phyloP scores from a whole-genome alignment of 53 echinoderm and acorn worm genomes.

The Arbacia lixula region DNA sequence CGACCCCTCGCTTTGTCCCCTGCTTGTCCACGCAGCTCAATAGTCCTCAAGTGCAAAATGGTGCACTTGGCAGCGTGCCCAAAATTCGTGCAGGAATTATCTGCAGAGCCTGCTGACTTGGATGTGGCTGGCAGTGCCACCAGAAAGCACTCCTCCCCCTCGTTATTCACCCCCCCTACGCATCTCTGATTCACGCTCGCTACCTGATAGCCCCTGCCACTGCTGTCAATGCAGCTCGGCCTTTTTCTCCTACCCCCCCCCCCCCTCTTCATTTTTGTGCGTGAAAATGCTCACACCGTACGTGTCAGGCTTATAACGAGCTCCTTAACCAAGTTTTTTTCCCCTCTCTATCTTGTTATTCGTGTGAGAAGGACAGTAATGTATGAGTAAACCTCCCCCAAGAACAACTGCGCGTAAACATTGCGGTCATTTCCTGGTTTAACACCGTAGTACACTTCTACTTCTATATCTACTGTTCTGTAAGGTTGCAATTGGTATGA shows the following conservation, averaged over 20 bases:
- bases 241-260: background rate
- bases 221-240: background rate
- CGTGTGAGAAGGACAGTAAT: no score
- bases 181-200: background rate
- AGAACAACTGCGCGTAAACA: no score
- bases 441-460: no score
- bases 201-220: background rate
- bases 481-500: no score
- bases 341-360: no score
- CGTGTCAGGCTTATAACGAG: no score
- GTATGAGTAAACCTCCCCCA: no score
- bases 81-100: constrained; percentile 49
- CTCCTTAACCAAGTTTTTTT: no score
- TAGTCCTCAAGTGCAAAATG: constrained; percentile 38
- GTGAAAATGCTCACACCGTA: no score
- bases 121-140: background rate
- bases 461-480: no score
- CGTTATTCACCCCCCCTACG: background rate
- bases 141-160: background rate
- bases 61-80: constrained; percentile 45
- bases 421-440: no score
- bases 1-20: constrained; percentile 34
- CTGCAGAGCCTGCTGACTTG: background rate
- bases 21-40: constrained; percentile 28
- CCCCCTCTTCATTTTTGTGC: background rate